Percentiles rank a stretch among this genome's conserved stretches.
Conservation (phyloP, 2,113 vertebrate genomes). For the Coptodon rendalli region DNA sequence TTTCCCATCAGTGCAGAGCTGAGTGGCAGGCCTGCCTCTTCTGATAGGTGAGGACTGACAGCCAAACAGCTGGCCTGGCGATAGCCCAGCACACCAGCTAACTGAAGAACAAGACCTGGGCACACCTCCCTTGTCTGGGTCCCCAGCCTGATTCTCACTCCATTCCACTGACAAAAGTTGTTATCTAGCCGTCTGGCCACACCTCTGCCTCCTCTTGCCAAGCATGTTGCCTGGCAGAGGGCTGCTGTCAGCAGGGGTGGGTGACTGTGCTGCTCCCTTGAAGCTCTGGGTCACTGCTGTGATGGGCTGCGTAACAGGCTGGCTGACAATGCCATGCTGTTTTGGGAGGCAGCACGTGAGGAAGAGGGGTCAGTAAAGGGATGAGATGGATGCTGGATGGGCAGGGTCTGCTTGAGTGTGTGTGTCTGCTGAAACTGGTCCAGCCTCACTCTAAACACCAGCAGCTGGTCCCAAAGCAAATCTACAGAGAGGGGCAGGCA, state of each 20-base stretch:
- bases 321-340: constrained; percentile 63
- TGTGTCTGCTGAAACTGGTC: constrained; percentile 37
- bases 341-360: constrained; percentile 36
- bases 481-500: constrained; percentile 26
- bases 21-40: constrained; percentile 43
- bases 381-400: constrained; percentile 40
- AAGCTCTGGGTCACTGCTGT: constrained; percentile 54
- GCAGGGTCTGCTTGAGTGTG: constrained; percentile 2
- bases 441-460: constrained; percentile 59
- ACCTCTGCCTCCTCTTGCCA: constrained; percentile 26
- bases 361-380: constrained; percentile 25
- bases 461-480: constrained; percentile 50
- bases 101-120: constrained; percentile 26
- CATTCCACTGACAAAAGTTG: constrained; percentile 39
- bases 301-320: constrained; percentile 53
- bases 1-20: neutral
- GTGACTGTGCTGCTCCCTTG: constrained; percentile 35
- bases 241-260: constrained; percentile 37
- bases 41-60: constrained; percentile 60
- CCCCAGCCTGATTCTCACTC: constrained; percentile 21
- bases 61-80: constrained; percentile 60
- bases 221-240: constrained; percentile 51
- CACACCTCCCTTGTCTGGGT: constrained; percentile 20
- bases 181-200: constrained; percentile 42
- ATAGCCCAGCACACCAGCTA: constrained; percentile 38